A percentile compares a stretch with the other conserved stretches of the same genome.
Evolutionary conservation across 1,140 invertebrate genomes (phyloP).

Genomic region (Drosophila bocki): DNA sequence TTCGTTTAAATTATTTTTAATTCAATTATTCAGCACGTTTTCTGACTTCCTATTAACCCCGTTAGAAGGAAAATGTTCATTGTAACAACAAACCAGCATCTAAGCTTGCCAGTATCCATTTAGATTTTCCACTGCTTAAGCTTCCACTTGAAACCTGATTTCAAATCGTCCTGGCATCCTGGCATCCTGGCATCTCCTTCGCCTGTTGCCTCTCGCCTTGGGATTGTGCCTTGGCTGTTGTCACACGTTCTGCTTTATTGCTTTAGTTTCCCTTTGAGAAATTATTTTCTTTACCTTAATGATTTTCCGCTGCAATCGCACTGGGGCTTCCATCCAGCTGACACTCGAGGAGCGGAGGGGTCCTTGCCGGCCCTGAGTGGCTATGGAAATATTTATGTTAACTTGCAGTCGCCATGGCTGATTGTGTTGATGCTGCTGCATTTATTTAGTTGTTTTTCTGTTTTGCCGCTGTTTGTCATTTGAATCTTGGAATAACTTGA

Average conservation of each 20-base stretch:
- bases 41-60: neutral
- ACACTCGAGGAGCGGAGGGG: neutral
- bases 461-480: slow-evolving; percentile 44
- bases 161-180: slow-evolving; percentile 12
- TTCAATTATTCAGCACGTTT: neutral
- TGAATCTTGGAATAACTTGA: slow-evolving; percentile 51
- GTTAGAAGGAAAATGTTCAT: neutral
- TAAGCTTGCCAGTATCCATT: slow-evolving; percentile 4
- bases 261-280: slow-evolving; percentile 40
- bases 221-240: slow-evolving; percentile 6
- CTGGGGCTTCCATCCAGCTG: slow-evolving; percentile 15
- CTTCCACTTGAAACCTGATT: slow-evolving; percentile 26
- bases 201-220: slow-evolving; percentile 7
- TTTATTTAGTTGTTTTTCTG: slow-evolving; percentile 32
- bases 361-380: slow-evolving; percentile 21
- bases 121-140: slow-evolving; percentile 20
- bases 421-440: slow-evolving; percentile 30
- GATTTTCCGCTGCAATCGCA: slow-evolving; percentile 39
- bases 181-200: neutral
- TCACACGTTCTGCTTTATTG: slow-evolving; percentile 44
- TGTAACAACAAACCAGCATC: neutral
- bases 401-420: slow-evolving; percentile 42
- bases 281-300: slow-evolving; percentile 54
- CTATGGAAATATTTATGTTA: slow-evolving; percentile 62
- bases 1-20: neutral